These are phyloP conservation scores for Muschampia plurimacula DNA, from an alignment of 2,888 invertebrate genomes.

Conservation along the genomic window DNA sequence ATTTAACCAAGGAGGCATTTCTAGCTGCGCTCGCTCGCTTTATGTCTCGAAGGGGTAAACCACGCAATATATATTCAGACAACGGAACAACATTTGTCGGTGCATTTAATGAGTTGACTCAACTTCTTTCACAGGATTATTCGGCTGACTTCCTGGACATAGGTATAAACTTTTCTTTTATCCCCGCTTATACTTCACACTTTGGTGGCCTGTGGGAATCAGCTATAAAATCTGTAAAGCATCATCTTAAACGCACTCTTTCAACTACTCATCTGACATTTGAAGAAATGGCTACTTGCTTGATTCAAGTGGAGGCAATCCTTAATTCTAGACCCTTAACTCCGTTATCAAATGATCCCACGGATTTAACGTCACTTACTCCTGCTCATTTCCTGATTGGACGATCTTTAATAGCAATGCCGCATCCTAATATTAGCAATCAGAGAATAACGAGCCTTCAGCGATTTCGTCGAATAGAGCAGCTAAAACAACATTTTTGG, in stretches of 20 bases:
- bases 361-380: conserved; percentile 26
- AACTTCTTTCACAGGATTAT: conserved; percentile 29
- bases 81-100: conserved; percentile 53
- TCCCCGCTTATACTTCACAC: conserved; percentile 11
- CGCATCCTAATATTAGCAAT: conserved; percentile 6
- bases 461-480: conserved; percentile 9
- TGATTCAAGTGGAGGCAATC: neutral
- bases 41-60: conserved; percentile 40
- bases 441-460: neutral
- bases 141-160: conserved; percentile 14
- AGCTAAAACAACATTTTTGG: conserved; percentile 16
- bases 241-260: conserved; percentile 6
- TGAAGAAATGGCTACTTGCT: neutral
- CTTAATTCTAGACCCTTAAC: conserved; percentile 7
- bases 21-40: conserved; percentile 39
- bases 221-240: conserved; percentile 3
- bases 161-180: conserved; percentile 16
- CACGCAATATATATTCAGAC: conserved; percentile 47
- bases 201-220: conserved; percentile 11
- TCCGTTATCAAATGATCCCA: conserved; percentile 22
- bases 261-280: neutral
- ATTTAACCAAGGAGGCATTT: conserved; percentile 16
- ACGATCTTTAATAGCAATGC: conserved; percentile 30
- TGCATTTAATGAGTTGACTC: conserved; percentile 41
- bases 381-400: conserved; percentile 40